Conservation (phyloP, 2,797 vertebrate species). For the Lerista edwardsae region DNA sequence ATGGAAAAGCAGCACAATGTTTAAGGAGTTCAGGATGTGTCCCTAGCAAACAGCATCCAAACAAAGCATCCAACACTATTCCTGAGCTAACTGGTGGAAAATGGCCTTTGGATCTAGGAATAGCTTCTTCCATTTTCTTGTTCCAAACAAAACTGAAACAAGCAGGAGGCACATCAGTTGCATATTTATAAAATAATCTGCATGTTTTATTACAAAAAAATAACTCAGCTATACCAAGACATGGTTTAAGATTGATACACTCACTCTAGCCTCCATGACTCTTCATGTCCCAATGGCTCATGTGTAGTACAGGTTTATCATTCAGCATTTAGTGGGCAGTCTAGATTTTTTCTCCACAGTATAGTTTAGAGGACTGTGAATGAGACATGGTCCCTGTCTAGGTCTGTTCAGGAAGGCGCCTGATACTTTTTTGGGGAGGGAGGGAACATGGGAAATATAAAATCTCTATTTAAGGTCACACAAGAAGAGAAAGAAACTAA, state of each 20-base stretch:
- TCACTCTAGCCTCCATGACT: background rate
- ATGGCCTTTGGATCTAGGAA: background rate
- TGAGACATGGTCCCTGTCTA: too few species aligned
- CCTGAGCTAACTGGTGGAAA: background rate
- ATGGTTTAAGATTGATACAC: background rate
- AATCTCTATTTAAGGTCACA: background rate
- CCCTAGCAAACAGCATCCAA: too few species aligned
- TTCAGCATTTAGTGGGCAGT: background rate
- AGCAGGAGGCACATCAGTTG: background rate
- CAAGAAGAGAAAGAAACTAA: background rate
- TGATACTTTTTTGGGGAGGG: background rate
- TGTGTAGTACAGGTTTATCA: background rate
- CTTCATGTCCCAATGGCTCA: background rate
- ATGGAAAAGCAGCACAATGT: too few species aligned
- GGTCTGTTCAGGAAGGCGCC: background rate
- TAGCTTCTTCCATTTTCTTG: too few species aligned
- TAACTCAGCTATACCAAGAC: background rate
- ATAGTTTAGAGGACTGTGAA: background rate
- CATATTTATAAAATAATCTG: background rate
- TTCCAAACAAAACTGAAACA: background rate
- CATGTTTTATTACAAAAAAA: background rate
- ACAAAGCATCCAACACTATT: too few species aligned
- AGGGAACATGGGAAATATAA: background rate
- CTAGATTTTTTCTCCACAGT: background rate
- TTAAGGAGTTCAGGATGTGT: too few species aligned